phyloP scores from a whole-genome alignment of 2,797 vertebrate genomes.

The Anolis apletophallus region DNA sequence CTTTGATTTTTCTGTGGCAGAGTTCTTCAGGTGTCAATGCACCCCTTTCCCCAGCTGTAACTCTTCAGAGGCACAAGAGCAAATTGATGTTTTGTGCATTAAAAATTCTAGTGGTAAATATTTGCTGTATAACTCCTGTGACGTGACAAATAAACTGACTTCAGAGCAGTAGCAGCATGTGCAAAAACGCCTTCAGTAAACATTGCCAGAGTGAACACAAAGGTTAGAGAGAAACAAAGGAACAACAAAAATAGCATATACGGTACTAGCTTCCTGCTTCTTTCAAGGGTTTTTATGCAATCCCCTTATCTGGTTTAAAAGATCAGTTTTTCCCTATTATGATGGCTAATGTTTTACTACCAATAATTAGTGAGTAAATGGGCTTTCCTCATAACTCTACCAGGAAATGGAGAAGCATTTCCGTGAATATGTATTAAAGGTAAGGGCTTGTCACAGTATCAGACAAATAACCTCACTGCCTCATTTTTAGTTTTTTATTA shows the following conservation, averaged over 20 bases:
- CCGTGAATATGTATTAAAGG: conserved; percentile 33
- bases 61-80: conserved; percentile 40
- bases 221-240: neutral
- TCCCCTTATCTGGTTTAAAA: neutral
- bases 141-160: neutral
- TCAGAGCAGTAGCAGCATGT: conserved; percentile 33
- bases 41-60: conserved; percentile 23
- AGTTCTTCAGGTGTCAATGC: conserved; percentile 31
- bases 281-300: neutral
- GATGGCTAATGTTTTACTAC: fast-evolving
- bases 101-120: fast-evolving
- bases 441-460: neutral
- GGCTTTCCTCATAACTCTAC: conserved; percentile 7
- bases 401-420: conserved; percentile 48
- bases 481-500: too few relatives aligned
- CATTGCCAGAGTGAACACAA: conserved; percentile 13
- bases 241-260: neutral
- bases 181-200: conserved; percentile 68
- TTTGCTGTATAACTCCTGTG: conserved; percentile 17
- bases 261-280: neutral
- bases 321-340: fast-evolving
- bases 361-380: neutral
- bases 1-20: neutral
- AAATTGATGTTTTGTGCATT: conserved; percentile 51
- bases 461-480: neutral